Evolutionary conservation across 2,888 invertebrate species (phyloP), one percentile per base, ranked within the genome.

Genomic region (Eilema griseolum): DNA sequence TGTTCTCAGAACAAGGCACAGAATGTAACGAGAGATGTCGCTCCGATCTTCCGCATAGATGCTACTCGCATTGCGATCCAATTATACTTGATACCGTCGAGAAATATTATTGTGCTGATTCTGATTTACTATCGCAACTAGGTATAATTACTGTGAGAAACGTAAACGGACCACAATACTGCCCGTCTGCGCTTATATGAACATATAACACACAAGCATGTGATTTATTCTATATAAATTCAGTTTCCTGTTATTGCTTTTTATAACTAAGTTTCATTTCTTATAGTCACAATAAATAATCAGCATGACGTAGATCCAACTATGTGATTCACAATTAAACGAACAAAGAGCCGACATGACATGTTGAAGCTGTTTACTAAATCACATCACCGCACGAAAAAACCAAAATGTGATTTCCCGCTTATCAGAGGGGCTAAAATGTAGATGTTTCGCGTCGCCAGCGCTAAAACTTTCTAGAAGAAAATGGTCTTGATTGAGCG

Each of bases 11-110:
- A 95, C 88, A 89, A 91, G 89, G 90, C 92, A 90, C 88, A 93
- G 91, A 92, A 92, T 94, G 95, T 93, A 95, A 95, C 92, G 77
- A 90, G 93, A 95, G 92, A 91, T 89, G 90, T 85, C 86, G 88
- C 89, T 87, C 88, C 89, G 86, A 88, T 91, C 92, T 94, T 95
- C 95, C 95, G 95, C 95, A 93, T 95, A 93, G 88, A 91, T 86
- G 87, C 87, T 86, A 87, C 91, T 94, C 92, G 88, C 93, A 93
- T 94, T 93, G 92, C 93, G 88, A 93, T 92, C 91, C 92, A 93
- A 94, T 95, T 94, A 94, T 93, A 93, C 89, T 88, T 91, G 93
- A 93, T 92, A 94, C 91, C 80, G 85, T 85, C 86, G 87, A 93
- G 90, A 92, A 91, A 92, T 92, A 92, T 90, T 90, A 92, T 89